Percentiles rank a stretch among this genome's conserved stretches.
phyloP scores from a whole-genome alignment of 2,888 invertebrate genomes.

The Diarsia brunnea region DNA sequence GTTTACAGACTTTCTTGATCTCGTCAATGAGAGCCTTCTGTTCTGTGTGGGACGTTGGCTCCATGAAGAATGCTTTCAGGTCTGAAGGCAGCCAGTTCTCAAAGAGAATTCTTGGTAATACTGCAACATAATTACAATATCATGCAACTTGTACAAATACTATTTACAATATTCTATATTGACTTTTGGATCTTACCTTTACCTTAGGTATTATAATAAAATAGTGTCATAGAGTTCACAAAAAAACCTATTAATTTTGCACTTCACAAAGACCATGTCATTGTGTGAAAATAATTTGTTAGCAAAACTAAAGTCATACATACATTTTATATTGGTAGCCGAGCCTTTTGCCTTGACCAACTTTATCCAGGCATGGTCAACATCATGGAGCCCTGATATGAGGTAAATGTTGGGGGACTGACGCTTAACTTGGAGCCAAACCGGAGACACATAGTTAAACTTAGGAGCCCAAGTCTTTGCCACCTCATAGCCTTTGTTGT shows the following conservation, averaged over 20 bases:
- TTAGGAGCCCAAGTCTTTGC: slow-evolving; percentile 97
- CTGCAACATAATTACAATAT: slow-evolving; percentile 85
- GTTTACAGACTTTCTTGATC: slow-evolving; percentile 93
- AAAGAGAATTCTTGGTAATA: slow-evolving; percentile 97
- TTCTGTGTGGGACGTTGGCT: slow-evolving; percentile 92
- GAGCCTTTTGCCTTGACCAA: slow-evolving; percentile 92
- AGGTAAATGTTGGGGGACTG: slow-evolving; percentile 92
- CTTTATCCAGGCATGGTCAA: slow-evolving; percentile 96
- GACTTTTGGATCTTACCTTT: no score
- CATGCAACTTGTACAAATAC: no score
- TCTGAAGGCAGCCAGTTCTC: slow-evolving; percentile 96
- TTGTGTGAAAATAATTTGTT: background rate
- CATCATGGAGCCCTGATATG: slow-evolving; percentile 94
- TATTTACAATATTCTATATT: background rate
- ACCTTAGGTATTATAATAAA: background rate
- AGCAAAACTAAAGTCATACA: slow-evolving; percentile 54
- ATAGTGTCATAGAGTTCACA: background rate
- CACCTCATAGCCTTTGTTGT: slow-evolving; percentile 97
- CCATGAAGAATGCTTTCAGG: slow-evolving; percentile 93
- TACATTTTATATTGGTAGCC: slow-evolving; percentile 91
- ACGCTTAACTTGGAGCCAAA: slow-evolving; percentile 97
- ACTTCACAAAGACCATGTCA: background rate
- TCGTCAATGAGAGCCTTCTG: slow-evolving; percentile 92
- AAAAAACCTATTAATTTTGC: background rate
- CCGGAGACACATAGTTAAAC: slow-evolving; percentile 97